Evolutionary conservation across 2,113 vertebrate genomes (phyloP).

Genomic region (Fulmarus glacialis): DNA sequence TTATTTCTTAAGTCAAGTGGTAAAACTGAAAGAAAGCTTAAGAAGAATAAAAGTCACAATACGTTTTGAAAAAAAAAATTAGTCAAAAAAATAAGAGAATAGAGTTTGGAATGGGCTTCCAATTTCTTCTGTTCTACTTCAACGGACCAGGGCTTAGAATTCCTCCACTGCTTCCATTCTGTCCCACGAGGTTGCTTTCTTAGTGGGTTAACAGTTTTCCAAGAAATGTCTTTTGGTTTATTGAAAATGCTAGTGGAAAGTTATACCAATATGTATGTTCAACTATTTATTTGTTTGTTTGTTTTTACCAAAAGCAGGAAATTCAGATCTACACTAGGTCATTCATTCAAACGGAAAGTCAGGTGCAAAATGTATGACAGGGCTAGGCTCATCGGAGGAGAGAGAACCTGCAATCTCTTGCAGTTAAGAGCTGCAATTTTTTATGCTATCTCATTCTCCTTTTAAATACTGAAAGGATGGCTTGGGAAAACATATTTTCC

Average conservation of each 20-base stretch:
- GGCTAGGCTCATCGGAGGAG: not conserved
- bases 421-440: not conserved
- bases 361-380: not conserved
- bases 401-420: not conserved
- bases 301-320: not conserved
- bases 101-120: not conserved
- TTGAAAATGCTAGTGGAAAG: not conserved
- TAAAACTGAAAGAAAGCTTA: not conserved
- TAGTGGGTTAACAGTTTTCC: not conserved
- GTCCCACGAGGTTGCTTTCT: fast-evolving
- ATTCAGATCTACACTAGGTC: not conserved
- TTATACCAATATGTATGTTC: not conserved
- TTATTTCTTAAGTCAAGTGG: not conserved
- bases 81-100: fast-evolving
- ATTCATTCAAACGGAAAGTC: not conserved
- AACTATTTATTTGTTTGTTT: not conserved
- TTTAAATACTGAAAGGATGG: not conserved
- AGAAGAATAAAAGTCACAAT: not conserved
- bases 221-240: not conserved
- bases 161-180: not conserved
- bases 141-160: not conserved
- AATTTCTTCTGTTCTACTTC: not conserved
- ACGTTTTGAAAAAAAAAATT: not conserved
- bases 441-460: not conserved
- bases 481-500: not conserved